phyloP scores from a whole-genome alignment of 2,113 vertebrate genomes.

The Xenus cinereus region DNA sequence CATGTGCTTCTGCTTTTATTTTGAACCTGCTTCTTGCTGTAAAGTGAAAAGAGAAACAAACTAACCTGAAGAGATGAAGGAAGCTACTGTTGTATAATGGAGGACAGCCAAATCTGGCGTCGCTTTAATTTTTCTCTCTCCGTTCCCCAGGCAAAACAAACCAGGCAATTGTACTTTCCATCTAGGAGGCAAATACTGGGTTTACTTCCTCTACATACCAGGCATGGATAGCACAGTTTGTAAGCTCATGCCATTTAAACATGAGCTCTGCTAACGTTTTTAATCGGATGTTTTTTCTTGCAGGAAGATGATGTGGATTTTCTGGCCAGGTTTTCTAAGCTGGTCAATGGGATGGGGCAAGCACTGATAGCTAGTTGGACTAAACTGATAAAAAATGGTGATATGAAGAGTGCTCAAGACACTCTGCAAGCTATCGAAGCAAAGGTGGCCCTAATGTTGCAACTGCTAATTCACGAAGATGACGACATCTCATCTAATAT shows the following conservation, averaged over 20 bases:
- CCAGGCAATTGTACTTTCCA: background rate
- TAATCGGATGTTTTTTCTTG: background rate
- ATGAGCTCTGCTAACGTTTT: background rate
- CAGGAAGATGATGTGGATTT: slow-evolving; percentile 99
- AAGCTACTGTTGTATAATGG: background rate
- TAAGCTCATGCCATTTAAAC: background rate
- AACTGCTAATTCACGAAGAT: slow-evolving; percentile 92
- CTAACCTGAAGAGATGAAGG: background rate
- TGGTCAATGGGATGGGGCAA: slow-evolving; percentile 99
- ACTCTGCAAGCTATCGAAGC: slow-evolving; percentile 88
- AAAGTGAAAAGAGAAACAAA: background rate
- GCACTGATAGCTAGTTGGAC: slow-evolving; percentile 96
- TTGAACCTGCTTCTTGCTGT: background rate
- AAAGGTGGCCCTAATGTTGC: slow-evolving; percentile 91
- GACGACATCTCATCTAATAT: slow-evolving; percentile 97
- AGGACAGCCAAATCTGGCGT: background rate
- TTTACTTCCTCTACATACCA: background rate
- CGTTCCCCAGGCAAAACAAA: background rate
- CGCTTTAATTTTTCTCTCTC: background rate
- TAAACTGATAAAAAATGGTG: slow-evolving; percentile 86
- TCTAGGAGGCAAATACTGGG: background rate
- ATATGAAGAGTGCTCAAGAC: slow-evolving; percentile 84
- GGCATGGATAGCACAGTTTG: background rate
- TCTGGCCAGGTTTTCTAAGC: slow-evolving; percentile 94
- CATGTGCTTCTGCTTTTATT: background rate